Conservation (phyloP, 2,888 invertebrate species). For the Oconnorella tubifera region DNA sequence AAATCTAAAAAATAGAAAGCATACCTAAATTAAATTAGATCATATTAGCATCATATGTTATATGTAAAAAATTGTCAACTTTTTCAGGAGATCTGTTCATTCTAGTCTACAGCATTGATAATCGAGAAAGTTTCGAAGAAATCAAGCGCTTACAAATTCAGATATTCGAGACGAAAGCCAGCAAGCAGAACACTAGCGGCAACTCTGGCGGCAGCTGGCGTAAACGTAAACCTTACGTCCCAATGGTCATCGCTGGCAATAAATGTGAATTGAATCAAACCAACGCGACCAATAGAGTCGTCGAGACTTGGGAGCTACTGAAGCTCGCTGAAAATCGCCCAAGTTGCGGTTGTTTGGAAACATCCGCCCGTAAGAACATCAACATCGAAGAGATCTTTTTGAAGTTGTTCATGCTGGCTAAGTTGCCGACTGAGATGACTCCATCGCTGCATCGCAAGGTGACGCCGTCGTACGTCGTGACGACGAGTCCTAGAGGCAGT, state of each 20-base stretch:
- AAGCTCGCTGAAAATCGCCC: constrained; percentile 10
- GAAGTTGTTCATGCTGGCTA: constrained; percentile 76
- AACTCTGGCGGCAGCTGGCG: constrained; percentile 9
- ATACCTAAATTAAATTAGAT: too few relatives aligned
- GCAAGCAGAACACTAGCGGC: neutral
- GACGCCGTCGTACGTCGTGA: constrained; percentile 36
- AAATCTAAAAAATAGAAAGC: too few relatives aligned
- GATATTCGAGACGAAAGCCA: constrained; percentile 37
- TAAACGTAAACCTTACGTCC: constrained; percentile 46
- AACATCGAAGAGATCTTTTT: constrained; percentile 80
- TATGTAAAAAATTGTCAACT: too few relatives aligned
- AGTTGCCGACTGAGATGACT: constrained; percentile 82
- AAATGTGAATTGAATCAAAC: constrained; percentile 68
- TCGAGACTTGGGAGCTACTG: constrained; percentile 13
- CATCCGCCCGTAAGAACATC: constrained; percentile 69
- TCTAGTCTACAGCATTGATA: constrained; percentile 50
- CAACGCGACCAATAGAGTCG: neutral
- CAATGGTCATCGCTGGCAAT: constrained; percentile 83
- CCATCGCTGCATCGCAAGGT: constrained; percentile 76
- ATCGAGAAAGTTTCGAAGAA: constrained; percentile 50
- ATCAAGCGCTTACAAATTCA: constrained; percentile 48
- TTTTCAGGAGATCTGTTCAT: constrained; percentile 61
- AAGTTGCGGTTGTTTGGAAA: constrained; percentile 13
- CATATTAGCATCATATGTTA: too few relatives aligned
- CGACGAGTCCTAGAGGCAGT: constrained; percentile 48